Evolutionary conservation across 2,888 invertebrate genomes (phyloP), one percentile per base, ranked within the genome.

Genomic region (Peribatodes rhomboidaria): DNA sequence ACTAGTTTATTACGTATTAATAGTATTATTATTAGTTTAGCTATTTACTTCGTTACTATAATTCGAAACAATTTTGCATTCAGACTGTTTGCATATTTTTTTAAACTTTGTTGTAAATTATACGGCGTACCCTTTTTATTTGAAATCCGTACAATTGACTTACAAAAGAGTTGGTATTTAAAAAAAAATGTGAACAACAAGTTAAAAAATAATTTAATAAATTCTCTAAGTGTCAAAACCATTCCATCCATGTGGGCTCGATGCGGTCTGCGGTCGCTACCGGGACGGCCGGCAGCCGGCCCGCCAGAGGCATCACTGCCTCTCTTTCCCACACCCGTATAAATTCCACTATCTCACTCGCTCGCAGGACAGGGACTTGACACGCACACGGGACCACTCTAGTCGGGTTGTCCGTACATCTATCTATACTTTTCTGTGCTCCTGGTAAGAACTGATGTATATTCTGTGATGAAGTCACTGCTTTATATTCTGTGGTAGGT

Each of bases 151-250:
- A n/a, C n/a, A n/a, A n/a, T n/a, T n/a, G n/a, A n/a, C n/a, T n/a
- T n/a, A n/a, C n/a, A n/a, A n/a, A n/a, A n/a, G n/a, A n/a, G n/a
- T n/a, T n/a, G n/a, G 27, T 27, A 27, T 27, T 27, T 27, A 27
- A 27, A 27, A 27, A 27, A 27, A 6, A 6, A 4, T 27, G 2
- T 2, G 13, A 37, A 37, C 10, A 37, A 8, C 4, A 33, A 42
- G 10, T 11, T 16, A 7, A 11, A 33, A 14, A 42, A 42, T 1
- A 11, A 47, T 18, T 13, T 13, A 35, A 31, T 20, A 65, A 54
- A 62, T 62, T 58, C 61, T 31, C 33, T 22, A 82, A 88, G 82
- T 86, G 88, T 85, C 87, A 87, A 88, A 75, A 79, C 68, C 39
- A 35, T 63, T 76, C 42, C 22, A 37, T 64, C 79, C 68, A 62